Evolutionary conservation across 1,140 invertebrate genomes (phyloP).

Genomic region (Rhopalosiphum maidis): DNA sequence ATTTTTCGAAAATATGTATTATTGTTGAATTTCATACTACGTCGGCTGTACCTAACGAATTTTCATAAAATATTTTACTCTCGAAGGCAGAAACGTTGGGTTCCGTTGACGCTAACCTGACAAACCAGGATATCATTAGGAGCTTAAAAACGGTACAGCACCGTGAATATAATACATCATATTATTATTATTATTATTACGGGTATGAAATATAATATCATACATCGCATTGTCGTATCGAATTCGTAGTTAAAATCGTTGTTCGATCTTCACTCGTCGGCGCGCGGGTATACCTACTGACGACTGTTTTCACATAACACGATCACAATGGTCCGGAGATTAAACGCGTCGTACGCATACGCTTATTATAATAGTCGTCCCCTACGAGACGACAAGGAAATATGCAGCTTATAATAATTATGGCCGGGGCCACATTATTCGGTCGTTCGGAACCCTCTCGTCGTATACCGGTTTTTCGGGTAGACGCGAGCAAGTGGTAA

Average conservation of each 20-base stretch:
- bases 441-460: neutral
- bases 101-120: neutral
- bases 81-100: neutral
- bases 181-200: too few species aligned
- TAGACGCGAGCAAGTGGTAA: neutral
- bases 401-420: neutral
- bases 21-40: neutral
- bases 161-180: neutral
- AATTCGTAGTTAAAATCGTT: neutral
- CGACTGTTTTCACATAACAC: neutral
- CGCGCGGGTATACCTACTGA: neutral
- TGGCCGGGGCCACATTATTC: neutral
- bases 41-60: neutral
- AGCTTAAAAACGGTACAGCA: neutral
- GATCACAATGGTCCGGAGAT: neutral
- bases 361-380: neutral
- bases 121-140: neutral
- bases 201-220: neutral
- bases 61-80: too few species aligned
- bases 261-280: neutral
- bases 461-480: constrained; percentile 1
- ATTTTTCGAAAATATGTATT: neutral
- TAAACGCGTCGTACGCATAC: neutral
- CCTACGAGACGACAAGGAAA: neutral
- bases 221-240: neutral